Evolutionary conservation across 1,140 invertebrate genomes (phyloP), one percentile per base, ranked within the genome.

Genomic region (Drosophila sproati): DNA sequence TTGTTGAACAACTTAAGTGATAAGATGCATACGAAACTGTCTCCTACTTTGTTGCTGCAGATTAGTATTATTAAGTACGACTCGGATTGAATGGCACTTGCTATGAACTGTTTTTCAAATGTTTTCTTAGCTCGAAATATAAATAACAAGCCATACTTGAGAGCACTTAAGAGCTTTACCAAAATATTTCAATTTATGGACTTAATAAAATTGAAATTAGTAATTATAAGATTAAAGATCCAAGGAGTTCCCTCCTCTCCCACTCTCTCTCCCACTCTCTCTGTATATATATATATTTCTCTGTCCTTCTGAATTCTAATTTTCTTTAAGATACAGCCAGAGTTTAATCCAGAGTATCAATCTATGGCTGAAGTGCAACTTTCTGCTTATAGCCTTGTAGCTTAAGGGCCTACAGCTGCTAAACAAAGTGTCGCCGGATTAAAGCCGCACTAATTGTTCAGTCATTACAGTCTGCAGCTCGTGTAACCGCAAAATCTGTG

Each of bases 401-500:
- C 20, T 63, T 39, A 34, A 5, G 50, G 28, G 35, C 35, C 29
- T 10, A 59, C n/a, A 39, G 41, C 55, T 32, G 5, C 28, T 73
- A 31, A 29, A 32, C 34, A 32, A 61, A 67, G 47, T 74, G 66
- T 50, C 57, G 45, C 35, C 28, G 57, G 5, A n/a, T 37, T 1
- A 52, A 72, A 59, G 41, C 41, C 45, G 34, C 69, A 61, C 61
- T 73, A 72, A 76, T 76, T 72, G 61, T 71, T 72, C 61, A 60
- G 51, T 66, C 69, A 71, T 76, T 72, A 76, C 61, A 66, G 41
- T 55, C 28, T 57, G 52, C 64, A 64, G 69, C 66, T 66, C 77
- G 77, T 51, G 70, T 67, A 76, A 64, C 83, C 83, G 76, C 80
- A 77, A 88, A 87, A 87, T 87, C 83, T 87, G 79, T 80, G 80